Evolutionary conservation across 2,797 vertebrate species (phyloP), one percentile per base, ranked within the genome.

Genomic region (Limosa lapponica): DNA sequence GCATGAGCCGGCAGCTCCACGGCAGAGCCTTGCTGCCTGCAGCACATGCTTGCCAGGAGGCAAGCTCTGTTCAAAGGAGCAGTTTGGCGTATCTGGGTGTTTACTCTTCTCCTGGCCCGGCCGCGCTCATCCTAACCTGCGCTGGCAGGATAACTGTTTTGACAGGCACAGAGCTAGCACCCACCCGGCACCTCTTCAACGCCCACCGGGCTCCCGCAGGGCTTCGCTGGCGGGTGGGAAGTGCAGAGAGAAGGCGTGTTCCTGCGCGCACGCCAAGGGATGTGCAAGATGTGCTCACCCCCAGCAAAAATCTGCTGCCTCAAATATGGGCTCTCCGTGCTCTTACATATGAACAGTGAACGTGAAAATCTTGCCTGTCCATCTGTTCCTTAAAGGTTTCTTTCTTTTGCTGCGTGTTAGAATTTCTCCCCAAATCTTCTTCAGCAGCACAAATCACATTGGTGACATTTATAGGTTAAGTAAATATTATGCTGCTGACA

Each of bases 331-430:
- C 37, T 82, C 61, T 79, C 84, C 5, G 0, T 83, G 71, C 71
- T 94, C 81, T 89, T 92, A 62, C 24, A 43, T 85, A 54, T 34
- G 48, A 86, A 64, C 41, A 90, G 88, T 28, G 90, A 96, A 89
- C 92, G 93, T 96, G 96, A 91, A 95, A 96, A 95, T 66, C 69
- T 80, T 89, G 92, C 82, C 82, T 75, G 80, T 79, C 96, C 96
- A 97, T 97, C 96, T 97, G 97, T 96, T 97, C 86, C 78, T 91
- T 89, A 66, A 82, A 87, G 86, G 88, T 82, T 97, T 87, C 75
- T 90, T 95, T 91, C 92, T 92, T 89, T 36, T 58, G 69, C 86
- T 83, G 39, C 0, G 0, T 48, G 41, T 78, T 90, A 82, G 78
- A 93, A 90, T 77, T 96, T 93, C 82, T 92, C 78, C 91, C 78